phyloP scores from a whole-genome alignment of 1,140 invertebrate species.

The Lutraria rhynchaena region DNA sequence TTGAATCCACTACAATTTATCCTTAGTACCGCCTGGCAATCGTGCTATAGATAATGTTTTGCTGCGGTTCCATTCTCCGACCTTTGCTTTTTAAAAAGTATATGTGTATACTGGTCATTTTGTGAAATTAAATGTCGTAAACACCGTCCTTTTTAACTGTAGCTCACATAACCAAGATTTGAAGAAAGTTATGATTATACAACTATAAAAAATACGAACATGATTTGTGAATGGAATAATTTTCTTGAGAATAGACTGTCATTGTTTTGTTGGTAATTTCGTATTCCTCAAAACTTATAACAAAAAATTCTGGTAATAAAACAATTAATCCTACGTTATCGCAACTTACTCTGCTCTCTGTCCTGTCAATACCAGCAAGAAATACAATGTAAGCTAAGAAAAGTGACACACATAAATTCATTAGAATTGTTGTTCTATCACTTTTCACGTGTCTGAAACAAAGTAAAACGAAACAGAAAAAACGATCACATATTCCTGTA shows the following conservation, averaged over 20 bases:
- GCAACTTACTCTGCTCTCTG: conserved; percentile 59
- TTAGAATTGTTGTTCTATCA: conserved; percentile 49
- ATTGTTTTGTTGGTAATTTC: background rate
- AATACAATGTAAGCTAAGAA: conserved; percentile 67
- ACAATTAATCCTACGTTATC: background rate
- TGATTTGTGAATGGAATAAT: background rate
- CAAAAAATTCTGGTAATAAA: background rate
- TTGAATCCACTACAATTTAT: no score
- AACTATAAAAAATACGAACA: background rate
- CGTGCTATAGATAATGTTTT: no score
- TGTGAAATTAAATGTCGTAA: no score
- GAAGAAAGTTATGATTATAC: background rate
- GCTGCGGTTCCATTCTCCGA: no score
- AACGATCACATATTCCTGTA: background rate
- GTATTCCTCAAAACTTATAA: background rate
- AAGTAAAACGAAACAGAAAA: background rate
- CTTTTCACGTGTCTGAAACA: conserved; percentile 44
- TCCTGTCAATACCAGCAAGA: conserved; percentile 63
- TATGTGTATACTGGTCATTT: no score
- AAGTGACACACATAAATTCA: conserved; percentile 65
- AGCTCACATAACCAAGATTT: background rate
- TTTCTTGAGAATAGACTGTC: background rate
- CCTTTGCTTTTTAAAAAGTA: no score
- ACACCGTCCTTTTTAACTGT: no score
- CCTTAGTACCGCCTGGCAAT: no score